These are phyloP conservation scores for Andrena praecox DNA, from an alignment of 2,888 invertebrate species.

Conservation along the genomic window DNA sequence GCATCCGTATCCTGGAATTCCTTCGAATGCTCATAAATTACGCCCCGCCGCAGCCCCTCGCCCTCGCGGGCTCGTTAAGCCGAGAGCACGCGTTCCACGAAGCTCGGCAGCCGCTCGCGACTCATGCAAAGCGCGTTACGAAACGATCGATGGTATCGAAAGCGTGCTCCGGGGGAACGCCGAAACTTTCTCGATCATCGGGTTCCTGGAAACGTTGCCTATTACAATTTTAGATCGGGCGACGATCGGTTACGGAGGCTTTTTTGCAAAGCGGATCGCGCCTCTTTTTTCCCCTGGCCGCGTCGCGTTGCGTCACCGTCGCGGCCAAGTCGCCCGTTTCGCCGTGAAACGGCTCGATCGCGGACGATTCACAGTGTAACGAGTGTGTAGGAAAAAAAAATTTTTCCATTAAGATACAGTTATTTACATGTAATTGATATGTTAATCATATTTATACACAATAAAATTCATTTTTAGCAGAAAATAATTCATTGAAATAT, in stretches of 20 bases:
- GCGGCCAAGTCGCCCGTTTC: neutral
- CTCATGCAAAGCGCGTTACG: slow-evolving; percentile 18
- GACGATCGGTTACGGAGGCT: neutral
- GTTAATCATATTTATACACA: too few species aligned
- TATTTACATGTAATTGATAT: too few species aligned
- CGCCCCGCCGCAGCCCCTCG: neutral
- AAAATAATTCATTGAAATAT: too few species aligned
- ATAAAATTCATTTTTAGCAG: too few species aligned
- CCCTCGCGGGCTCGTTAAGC: neutral
- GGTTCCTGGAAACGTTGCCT: neutral
- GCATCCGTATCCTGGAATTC: neutral
- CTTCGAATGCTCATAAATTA: neutral
- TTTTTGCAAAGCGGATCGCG: neutral
- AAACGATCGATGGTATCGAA: slow-evolving; percentile 25
- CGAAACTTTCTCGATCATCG: slow-evolving; percentile 33
- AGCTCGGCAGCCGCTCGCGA: neutral
- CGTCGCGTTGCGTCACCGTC: neutral
- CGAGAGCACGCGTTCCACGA: neutral
- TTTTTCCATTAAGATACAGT: too few species aligned
- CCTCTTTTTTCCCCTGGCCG: neutral
- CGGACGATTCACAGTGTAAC: too few species aligned
- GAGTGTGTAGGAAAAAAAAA: too few species aligned
- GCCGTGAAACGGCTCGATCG: neutral
- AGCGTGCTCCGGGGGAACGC: slow-evolving; percentile 1
- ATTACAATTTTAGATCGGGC: slow-evolving; percentile 42